Evolutionary conservation across 2,888 invertebrate genomes (phyloP), one percentile per base, ranked within the genome.

Genomic region (Phoenoteleia sp.): DNA sequence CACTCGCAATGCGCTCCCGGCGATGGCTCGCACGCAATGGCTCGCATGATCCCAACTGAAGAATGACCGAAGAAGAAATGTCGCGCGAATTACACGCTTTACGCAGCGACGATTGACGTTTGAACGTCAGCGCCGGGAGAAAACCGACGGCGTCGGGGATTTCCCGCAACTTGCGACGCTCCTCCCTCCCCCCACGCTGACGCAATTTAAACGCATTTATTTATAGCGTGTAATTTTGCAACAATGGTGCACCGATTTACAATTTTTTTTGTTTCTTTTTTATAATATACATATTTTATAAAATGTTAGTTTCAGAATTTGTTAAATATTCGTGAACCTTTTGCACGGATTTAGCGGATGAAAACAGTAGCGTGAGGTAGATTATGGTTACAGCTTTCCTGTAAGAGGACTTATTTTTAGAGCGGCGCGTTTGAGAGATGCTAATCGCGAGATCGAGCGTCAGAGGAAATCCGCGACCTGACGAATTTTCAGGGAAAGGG

Each of bases 21-120:
- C 36, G 76, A 64, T 36, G 67, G 36, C 74, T 83, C 77, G 74
- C 64, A 54, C 54, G 67, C 66, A 74, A 66, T 77, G 72, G 62
- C 45, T 42, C 66, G 83, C 83, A 77, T 83, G 47, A n/a, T 75
- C 66, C 58, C 74, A 45, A 27, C 54, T 56, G 54, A 81, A 29
- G 69, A 81, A 54, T 56, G 62, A 76, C 39, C 69, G 56, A 33
- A 25, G 76, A 60, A 71, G 67, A 72, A 77, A 74, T 77, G 75
- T 64, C 64, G 75, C 74, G 81, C 71, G 82, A 76, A 71, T 82
- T 45, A 71, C 39, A 33, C 76, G 69, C 56, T 67, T 72, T 64
- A 49, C 69, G 60, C 52, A 45, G 45, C 62, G 25, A 7, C 52
- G 56, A 60, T 79, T 67, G 64, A 72, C 56, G 72, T 21, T 33